Conservation (phyloP, 2,113 vertebrate genomes). For the Strix aluco region DNA sequence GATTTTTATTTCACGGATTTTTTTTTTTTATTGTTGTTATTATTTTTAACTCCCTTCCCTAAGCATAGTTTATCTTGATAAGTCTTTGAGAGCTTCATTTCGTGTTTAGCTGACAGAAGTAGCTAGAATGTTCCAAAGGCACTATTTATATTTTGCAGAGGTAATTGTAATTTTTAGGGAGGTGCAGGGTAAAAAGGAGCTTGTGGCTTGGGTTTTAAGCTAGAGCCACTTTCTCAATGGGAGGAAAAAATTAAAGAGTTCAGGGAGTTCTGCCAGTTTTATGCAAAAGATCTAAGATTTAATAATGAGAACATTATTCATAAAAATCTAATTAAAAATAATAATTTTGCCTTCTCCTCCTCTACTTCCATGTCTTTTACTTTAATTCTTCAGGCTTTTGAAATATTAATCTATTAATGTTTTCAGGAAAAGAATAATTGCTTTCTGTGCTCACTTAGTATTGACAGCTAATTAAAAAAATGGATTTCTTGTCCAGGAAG, state of each 20-base stretch:
- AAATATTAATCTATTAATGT: background rate
- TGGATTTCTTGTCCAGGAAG: background rate
- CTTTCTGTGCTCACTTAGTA: background rate
- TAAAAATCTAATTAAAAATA: background rate
- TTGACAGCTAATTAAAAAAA: background rate
- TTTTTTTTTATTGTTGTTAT: background rate
- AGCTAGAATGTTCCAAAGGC: background rate
- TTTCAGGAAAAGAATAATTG: background rate
- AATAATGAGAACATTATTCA: background rate
- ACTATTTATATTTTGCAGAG: too few relatives aligned
- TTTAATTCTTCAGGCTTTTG: background rate
- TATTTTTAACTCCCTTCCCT: background rate
- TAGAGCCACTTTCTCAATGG: background rate
- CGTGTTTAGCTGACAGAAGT: background rate
- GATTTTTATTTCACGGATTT: background rate
- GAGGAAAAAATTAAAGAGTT: background rate
- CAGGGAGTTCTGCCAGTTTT: background rate
- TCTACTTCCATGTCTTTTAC: background rate
- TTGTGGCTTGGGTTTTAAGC: background rate
- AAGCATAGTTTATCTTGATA: background rate
- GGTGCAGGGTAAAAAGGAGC: background rate
- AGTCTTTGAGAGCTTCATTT: background rate
- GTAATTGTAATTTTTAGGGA: background rate
- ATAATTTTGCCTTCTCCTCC: background rate
- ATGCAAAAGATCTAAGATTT: background rate